Base-by-base conservation (phyloP, 53 echinoderm and acorn worm species). In the Paracentrotus lividus region DNA sequence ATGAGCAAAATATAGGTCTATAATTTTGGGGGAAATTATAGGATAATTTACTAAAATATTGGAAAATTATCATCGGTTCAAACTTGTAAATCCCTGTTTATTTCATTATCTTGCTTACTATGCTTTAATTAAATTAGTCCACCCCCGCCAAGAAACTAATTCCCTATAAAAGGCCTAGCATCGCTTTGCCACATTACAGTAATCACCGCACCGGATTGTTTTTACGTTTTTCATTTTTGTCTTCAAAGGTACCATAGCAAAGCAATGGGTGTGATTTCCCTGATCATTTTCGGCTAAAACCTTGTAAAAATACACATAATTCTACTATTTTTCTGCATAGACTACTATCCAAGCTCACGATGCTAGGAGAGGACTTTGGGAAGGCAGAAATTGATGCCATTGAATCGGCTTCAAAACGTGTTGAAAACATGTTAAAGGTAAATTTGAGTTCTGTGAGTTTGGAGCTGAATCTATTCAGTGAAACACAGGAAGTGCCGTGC, bases 351-450 rank as follows among this genome's bases (percentile, higher is more conserved):
- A 32, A 15, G 44, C 59, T 27, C 93, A 93, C 59, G 43, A 97
- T 96, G 97, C 90, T 96, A 66, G 81, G 77, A 8, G 96, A 97
- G 47, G 98, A 96, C 68, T 98, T 98, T 84, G 95, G 96, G 67
- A 96, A 96, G 69, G 98, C 98, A 15, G 98, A 98, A 85, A 95
- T 96, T 38, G 98, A 96, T 85, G 98, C 98, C 49, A 97, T 96
- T 44, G 98, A 96, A 88, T 92, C 96, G 61, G 98, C 98, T 42
- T 94, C 95, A 36, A 98, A 98, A 95, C 95, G 96, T 65, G 96
- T 98, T 53, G 98, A 96, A 88, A 98, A 96, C 86, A 97, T 98
- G 98, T 69, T 98, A 51, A 96, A 98, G 96, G 98, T 96, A 86
- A 55, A 64, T 64, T 64, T 7, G 29, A 55, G 5, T 55, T 14